Conservation (phyloP, 2,888 invertebrate genomes). For the Zhengitettix transpicula region DNA sequence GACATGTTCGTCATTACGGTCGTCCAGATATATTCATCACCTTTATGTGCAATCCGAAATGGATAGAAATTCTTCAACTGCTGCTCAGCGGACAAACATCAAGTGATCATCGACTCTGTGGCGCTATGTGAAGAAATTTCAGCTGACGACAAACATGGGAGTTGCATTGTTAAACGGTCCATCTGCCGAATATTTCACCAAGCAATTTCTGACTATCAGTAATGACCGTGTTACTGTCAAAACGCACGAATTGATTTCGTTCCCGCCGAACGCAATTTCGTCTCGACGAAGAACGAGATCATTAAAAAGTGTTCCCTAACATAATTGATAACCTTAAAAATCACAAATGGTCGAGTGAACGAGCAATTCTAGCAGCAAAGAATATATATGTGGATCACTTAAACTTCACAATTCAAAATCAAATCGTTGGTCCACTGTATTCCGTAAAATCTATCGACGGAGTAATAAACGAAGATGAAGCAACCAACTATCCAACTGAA, state of each 20-base stretch:
- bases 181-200: conserved; percentile 19
- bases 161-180: conserved; percentile 1
- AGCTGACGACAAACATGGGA: conserved; percentile 6
- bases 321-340: too few species aligned
- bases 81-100: too few species aligned
- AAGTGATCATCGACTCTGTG: background rate
- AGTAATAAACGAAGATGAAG: conserved; percentile 13
- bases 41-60: too few species aligned
- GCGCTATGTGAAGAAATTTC: too few species aligned
- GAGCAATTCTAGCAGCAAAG: conserved; percentile 20
- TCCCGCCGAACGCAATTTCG: conserved; percentile 19
- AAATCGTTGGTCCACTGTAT: conserved; percentile 15
- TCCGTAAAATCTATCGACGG: conserved; percentile 17
- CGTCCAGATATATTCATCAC: too few species aligned
- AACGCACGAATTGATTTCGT: conserved; percentile 20
- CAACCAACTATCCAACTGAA: conserved; percentile 18
- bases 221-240: conserved; percentile 19
- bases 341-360: conserved; percentile 14
- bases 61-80: too few species aligned
- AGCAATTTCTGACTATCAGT: conserved; percentile 21
- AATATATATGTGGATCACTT: conserved; percentile 22
- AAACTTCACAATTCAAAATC: conserved; percentile 19
- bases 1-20: too few species aligned
- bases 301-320: background rate
- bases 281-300: conserved; percentile 12